Percentiles rank a stretch among this genome's conserved stretches.
Conservation (phyloP, 2,888 invertebrate species). For the Napeogenes sylphis region DNA sequence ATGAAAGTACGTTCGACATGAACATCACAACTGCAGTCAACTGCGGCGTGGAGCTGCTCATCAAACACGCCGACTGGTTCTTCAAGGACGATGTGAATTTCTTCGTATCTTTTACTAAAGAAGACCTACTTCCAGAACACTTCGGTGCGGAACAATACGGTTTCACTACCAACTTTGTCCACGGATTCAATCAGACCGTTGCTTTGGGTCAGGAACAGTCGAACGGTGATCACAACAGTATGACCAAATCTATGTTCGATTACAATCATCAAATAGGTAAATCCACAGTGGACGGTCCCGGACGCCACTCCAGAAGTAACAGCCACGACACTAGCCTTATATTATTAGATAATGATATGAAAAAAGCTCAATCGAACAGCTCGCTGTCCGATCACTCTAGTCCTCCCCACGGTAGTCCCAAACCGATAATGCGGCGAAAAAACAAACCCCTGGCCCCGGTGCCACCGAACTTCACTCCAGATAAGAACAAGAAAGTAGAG, state of each 20-base stretch:
- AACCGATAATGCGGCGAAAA: conserved; percentile 83
- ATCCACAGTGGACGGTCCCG: conserved; percentile 39
- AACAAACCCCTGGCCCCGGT: conserved; percentile 86
- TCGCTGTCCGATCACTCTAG: conserved; percentile 82
- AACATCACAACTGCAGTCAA: conserved; percentile 89
- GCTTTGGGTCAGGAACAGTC: conserved; percentile 60
- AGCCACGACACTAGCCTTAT: conserved; percentile 79
- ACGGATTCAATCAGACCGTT: conserved; percentile 64
- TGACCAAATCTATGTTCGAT: conserved; percentile 66
- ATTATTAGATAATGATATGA: conserved; percentile 68
- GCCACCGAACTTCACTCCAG: conserved; percentile 79
- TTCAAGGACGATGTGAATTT: conserved; percentile 88
- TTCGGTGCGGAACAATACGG: conserved; percentile 55
- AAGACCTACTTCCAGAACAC: conserved; percentile 75
- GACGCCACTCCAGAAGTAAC: conserved; percentile 76
- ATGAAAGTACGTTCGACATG: conserved; percentile 85
- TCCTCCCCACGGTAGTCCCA: conserved; percentile 86
- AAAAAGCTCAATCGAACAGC: conserved; percentile 82
- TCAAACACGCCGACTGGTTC: conserved; percentile 89
- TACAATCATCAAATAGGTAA: conserved; percentile 47
- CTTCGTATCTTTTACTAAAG: conserved; percentile 80
- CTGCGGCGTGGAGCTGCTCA: conserved; percentile 89
- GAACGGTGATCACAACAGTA: conserved; percentile 63
- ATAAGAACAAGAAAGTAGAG: conserved; percentile 60
- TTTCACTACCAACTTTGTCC: conserved; percentile 59